Evolutionary conservation across 1,140 invertebrate genomes (phyloP), one percentile per base, ranked within the genome.

Genomic region (Calosoma granatense): DNA sequence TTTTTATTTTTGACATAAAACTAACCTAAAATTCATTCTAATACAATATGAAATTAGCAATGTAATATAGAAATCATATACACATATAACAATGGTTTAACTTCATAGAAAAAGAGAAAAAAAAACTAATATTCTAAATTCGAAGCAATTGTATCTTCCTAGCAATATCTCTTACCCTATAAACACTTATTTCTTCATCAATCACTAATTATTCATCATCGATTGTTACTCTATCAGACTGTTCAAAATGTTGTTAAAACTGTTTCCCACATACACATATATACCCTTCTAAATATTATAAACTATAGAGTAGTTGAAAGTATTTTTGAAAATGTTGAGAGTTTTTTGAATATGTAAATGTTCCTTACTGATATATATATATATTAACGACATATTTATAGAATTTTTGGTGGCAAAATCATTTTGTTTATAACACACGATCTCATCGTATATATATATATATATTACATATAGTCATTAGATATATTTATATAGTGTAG

Each of bases 101-200:
- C n/a, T n/a, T n/a, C n/a, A n/a, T n/a, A n/a, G n/a, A n/a, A n/a
- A n/a, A n/a, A n/a, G n/a, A 36, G 26, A 36, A 36, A 36, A 36
- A 47, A 15, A 58, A 64, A 59, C 63, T 56, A 53, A 64, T 60
- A 64, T 64, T 64, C 63, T 64, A 64, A 65, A 65, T 59, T 59
- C 47, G 66, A 70, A 70, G 67, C 66, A 67, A 70, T 67, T 68
- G 62, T 17, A 64, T 66, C 61, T 63, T 58, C 61, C 62, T 67
- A 70, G 68, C 68, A 70, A 70, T 70, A 69, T 61, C 60, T n/a
- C n/a, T 14, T 51, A 36, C 26, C 26, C 26, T n/a, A n/a, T n/a
- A n/a, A n/a, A n/a, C n/a, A n/a, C n/a, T n/a, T n/a, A n/a, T n/a
- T n/a, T n/a, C n/a, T n/a, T n/a, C n/a, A n/a, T 51, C 14, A 51